Percentiles rank a stretch among this genome's conserved stretches.
phyloP scores from a whole-genome alignment of 2,888 invertebrate species.

The Pachliopta kotzebuea region DNA sequence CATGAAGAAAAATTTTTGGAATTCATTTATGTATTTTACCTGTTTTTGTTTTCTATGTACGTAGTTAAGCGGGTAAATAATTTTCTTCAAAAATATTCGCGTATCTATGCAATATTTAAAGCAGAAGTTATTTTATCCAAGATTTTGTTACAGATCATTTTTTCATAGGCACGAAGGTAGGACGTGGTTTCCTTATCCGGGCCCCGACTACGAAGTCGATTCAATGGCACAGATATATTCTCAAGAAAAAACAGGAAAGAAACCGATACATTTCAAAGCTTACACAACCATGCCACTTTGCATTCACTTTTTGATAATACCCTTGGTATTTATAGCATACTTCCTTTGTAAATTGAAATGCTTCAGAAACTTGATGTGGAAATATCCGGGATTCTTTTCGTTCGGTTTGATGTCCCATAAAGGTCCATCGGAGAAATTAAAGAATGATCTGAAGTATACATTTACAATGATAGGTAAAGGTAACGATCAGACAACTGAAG shows the following conservation, averaged over 20 bases:
- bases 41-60: no score
- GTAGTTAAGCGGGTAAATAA: no score
- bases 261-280: slow-evolving; percentile 43
- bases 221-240: slow-evolving; percentile 52
- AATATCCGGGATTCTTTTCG: slow-evolving; percentile 48
- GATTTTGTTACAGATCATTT: slow-evolving; percentile 46
- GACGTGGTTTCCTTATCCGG: slow-evolving; percentile 54
- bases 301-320: slow-evolving; percentile 46
- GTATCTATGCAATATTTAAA: not conserved
- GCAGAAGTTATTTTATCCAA: not conserved
- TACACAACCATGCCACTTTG: slow-evolving; percentile 48
- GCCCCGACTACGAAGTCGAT: slow-evolving; percentile 45
- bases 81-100: no score
- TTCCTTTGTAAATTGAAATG: slow-evolving; percentile 47
- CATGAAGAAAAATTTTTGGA: no score
- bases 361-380: slow-evolving; percentile 48
- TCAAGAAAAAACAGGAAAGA: slow-evolving; percentile 40
- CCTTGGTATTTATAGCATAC: slow-evolving; percentile 46
- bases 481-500: slow-evolving; percentile 6
- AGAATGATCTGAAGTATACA: slow-evolving; percentile 43
- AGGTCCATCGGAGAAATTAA: slow-evolving; percentile 49
- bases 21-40: no score
- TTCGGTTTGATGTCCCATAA: slow-evolving; percentile 49
- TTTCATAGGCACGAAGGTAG: slow-evolving; percentile 46
- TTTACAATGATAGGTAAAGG: slow-evolving; percentile 50